Base-by-base conservation (phyloP, 2,113 vertebrate species). In the Cololabis saira region DNA sequence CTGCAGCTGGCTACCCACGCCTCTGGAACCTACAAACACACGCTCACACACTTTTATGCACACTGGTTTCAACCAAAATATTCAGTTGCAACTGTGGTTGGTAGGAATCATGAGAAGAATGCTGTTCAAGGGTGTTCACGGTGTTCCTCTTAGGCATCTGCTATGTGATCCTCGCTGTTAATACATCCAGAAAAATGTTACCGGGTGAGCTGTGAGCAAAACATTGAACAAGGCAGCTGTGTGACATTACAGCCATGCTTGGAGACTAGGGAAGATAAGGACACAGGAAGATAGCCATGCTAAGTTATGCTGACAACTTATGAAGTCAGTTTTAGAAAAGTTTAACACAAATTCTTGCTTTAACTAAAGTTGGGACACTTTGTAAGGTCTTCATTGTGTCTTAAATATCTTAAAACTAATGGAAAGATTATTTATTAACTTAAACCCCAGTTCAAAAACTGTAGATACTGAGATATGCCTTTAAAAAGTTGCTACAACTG, bases 1-100 rank as follows among this genome's bases (percentile, higher is more conserved):
- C 74, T 64, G 76, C 85, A 82, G 85, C 83, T 87, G 87, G 81
- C 85, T 86, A 59, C 80, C 68, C 78, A 79, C 66, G 67, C 71
- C 66, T 74, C 62, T 83, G 79, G 53, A 84, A 78, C 66, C 73
- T 72, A 45, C 17, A 61, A 51, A 62, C 59, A 67, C 64, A 61
- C 62, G 24, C 24, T 27, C 24, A 62, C 67, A 71, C 65, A 49
- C 56, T 15, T 54, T 48, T 19, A 62, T 53, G 45, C 51, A 54
- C 41, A n/a, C 51, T 40, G 19, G 1, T 67, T 55, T 47, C 67
- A 12, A 77, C 42, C 67, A 10, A 72, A 51, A 68, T 52, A 75
- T 53, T 61, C 56, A 27, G 33, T 65, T 61, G 75, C 71, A 82
- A 57, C 59, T 18, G 45, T 61, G 78, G 73, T 61, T 67, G 50